phyloP scores from a whole-genome alignment of 2,888 invertebrate genomes.

The Meloe dianella region DNA sequence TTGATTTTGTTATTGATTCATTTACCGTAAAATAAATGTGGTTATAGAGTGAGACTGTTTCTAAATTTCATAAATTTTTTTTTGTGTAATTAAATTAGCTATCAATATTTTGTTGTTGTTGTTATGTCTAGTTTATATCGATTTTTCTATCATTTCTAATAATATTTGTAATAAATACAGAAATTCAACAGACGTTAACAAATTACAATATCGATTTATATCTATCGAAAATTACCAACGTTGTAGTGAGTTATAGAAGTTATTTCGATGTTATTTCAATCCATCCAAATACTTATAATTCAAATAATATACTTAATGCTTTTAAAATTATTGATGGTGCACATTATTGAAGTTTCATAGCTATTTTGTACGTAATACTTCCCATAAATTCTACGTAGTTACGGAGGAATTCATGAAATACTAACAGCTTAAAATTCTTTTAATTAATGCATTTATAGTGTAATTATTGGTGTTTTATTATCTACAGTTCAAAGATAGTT shows the following conservation, averaged over 20 bases:
- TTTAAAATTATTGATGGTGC: neutral
- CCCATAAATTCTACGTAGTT: neutral
- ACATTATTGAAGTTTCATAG: neutral
- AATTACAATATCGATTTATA: constrained; percentile 1
- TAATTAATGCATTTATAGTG: neutral
- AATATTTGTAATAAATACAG: neutral
- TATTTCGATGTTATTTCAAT: neutral
- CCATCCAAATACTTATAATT: neutral
- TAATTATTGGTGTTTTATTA: too few species aligned
- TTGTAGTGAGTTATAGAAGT: neutral
- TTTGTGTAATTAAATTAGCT: too few species aligned
- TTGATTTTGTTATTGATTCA: neutral
- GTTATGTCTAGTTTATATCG: too few species aligned
- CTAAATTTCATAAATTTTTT: too few species aligned
- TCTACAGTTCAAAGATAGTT: neutral
- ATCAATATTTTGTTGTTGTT: too few species aligned
- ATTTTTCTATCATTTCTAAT: neutral
- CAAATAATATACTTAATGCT: neutral
- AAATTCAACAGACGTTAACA: neutral
- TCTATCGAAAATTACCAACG: neutral
- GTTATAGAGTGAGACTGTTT: too few species aligned
- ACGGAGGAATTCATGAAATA: neutral
- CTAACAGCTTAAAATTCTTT: neutral
- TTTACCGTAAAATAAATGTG: neutral
- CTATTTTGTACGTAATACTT: neutral